Conservation (phyloP, 1,140 invertebrate genomes). For the Danaus plexippus region DNA sequence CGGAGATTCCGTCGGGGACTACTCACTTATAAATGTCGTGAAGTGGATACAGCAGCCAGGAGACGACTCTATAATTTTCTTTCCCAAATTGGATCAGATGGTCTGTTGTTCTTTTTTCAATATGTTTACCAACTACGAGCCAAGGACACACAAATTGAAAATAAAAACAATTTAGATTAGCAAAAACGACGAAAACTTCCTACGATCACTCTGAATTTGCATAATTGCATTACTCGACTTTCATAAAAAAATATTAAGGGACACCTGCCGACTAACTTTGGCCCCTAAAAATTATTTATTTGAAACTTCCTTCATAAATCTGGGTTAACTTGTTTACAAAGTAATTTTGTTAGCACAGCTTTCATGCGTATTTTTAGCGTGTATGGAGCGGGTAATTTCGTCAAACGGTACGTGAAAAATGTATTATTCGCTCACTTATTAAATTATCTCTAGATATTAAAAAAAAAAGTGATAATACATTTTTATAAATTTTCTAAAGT, state of each 20-base stretch:
- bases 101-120: not conserved
- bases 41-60: no score
- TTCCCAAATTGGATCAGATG: no score
- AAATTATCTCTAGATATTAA: no score
- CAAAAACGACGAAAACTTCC: conserved; percentile 12
- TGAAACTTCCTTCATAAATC: conserved; percentile 61
- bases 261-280: conserved; percentile 58
- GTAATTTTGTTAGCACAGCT: conserved; percentile 41
- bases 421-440: no score
- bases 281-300: conserved; percentile 60
- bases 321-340: conserved; percentile 58
- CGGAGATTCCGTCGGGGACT: no score
- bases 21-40: no score
- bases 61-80: no score
- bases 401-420: no score
- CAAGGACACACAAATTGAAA: conserved; percentile 4
- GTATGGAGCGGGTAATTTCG: not conserved
- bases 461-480: no score
- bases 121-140: not conserved
- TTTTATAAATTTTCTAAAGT: no score
- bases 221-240: conserved; percentile 53
- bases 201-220: conserved; percentile 29
- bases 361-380: conserved; percentile 22
- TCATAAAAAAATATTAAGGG: conserved; percentile 50
- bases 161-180: conserved; percentile 13